phyloP scores from a whole-genome alignment of 2,888 invertebrate species.

The Theristus sp. region DNA sequence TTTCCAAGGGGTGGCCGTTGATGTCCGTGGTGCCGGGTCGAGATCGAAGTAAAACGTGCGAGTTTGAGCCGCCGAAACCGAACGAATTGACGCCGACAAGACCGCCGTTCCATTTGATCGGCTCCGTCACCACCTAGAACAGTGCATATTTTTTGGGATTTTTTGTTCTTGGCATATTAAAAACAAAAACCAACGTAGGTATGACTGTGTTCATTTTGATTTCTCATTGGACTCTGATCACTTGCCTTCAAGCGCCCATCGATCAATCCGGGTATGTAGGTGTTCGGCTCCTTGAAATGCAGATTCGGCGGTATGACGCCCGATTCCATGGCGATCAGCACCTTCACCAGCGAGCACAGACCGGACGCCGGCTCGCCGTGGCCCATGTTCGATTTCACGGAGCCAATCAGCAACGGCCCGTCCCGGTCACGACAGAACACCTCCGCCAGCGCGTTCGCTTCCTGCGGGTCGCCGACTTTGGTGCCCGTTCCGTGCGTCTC shows the following conservation, averaged over 20 bases:
- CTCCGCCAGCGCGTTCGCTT: conserved; percentile 79
- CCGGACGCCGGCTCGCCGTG: conserved; percentile 66
- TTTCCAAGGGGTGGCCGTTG: conserved; percentile 30
- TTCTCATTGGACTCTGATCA: not conserved
- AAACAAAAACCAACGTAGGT: no score
- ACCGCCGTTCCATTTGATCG: conserved; percentile 72
- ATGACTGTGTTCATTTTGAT: no score
- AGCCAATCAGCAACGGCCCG: conserved; percentile 66
- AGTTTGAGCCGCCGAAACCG: conserved; percentile 88
- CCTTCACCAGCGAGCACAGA: conserved; percentile 29
- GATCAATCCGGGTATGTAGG: conserved; percentile 66
- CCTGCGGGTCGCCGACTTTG: conserved; percentile 88
- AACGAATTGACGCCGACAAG: conserved; percentile 82
- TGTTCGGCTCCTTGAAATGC: conserved; percentile 67
- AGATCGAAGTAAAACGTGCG: conserved; percentile 66
- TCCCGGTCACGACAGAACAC: conserved; percentile 60
- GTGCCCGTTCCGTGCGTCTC: conserved; percentile 98
- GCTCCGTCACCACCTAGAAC: conserved; percentile 55
- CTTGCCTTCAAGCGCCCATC: conserved; percentile 68
- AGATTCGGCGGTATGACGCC: conserved; percentile 74
- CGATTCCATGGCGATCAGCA: conserved; percentile 75
- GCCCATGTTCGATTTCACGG: conserved; percentile 96
- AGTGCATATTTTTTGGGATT: not conserved
- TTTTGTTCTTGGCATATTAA: not conserved
- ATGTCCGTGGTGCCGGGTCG: not conserved